phyloP scores from a whole-genome alignment of 2,113 vertebrate species.

The Callorhinus ursinus region DNA sequence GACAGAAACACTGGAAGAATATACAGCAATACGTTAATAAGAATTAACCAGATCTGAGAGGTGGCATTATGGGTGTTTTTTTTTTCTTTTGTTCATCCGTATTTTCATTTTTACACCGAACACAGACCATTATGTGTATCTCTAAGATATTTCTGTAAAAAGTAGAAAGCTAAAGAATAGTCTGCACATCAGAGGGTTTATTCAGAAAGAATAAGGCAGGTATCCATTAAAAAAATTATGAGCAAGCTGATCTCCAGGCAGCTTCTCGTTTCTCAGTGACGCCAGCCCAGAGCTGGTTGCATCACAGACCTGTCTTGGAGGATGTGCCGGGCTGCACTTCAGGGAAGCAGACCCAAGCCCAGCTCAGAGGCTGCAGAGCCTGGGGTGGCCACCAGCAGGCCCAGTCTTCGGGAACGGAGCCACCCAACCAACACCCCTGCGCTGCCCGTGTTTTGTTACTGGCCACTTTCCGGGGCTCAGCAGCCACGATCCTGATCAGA shows the following conservation, averaged over 20 bases:
- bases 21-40: neutral
- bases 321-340: neutral
- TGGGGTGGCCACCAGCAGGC: neutral
- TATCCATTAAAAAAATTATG: slow-evolving; percentile 62
- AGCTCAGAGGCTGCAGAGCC: neutral
- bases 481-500: neutral
- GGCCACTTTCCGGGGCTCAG: neutral
- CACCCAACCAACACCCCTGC: neutral
- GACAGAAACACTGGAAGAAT: neutral
- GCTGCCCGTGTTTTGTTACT: neutral
- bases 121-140: neutral
- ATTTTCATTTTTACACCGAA: neutral
- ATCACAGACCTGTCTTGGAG: neutral
- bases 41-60: slow-evolving; percentile 18
- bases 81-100: neutral
- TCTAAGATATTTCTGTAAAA: slow-evolving; percentile 23
- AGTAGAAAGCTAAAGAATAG: neutral
- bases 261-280: slow-evolving; percentile 73
- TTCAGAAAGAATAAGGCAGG: slow-evolving; percentile 47
- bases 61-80: neutral
- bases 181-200: neutral
- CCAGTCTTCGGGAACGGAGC: neutral
- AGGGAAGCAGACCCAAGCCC: neutral
- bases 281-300: neutral
- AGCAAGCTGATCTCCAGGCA: slow-evolving; percentile 55